phyloP scores from a whole-genome alignment of 2,797 vertebrate species.

The Hoplostethus mediterraneus region DNA sequence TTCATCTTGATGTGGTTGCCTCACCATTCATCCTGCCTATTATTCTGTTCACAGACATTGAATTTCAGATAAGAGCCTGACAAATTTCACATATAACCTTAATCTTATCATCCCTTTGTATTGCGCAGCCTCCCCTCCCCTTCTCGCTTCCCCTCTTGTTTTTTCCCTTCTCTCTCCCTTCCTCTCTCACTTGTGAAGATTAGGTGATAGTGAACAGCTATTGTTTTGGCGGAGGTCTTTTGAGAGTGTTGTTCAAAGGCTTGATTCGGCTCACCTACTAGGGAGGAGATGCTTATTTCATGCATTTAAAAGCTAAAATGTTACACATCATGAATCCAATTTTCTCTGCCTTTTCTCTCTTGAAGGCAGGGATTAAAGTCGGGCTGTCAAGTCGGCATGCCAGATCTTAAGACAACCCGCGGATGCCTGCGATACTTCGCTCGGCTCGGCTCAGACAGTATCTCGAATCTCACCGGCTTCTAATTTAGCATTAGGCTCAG shows the following conservation, averaged over 20 bases:
- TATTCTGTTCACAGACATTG: conserved; percentile 74
- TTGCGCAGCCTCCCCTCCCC: conserved; percentile 46
- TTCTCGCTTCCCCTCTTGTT: conserved; percentile 45
- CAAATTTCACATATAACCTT: conserved; percentile 82
- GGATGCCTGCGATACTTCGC: conserved; percentile 72
- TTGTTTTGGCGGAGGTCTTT: conserved; percentile 81
- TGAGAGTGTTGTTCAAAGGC: conserved; percentile 77
- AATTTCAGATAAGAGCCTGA: conserved; percentile 84
- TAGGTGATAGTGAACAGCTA: conserved; percentile 76
- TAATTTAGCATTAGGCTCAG: conserved; percentile 82
- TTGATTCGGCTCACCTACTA: conserved; percentile 77
- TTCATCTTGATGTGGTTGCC: conserved; percentile 69
- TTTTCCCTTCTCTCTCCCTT: conserved; percentile 46
- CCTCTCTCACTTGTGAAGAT: conserved; percentile 58
- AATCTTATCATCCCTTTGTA: conserved; percentile 81
- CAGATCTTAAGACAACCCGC: conserved; percentile 79
- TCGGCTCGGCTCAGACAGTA: conserved; percentile 65
- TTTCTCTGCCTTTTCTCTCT: conserved; percentile 79
- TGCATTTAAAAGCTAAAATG: conserved; percentile 85
- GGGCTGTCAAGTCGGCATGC: conserved; percentile 79
- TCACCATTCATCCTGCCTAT: conserved; percentile 67
- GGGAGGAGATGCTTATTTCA: conserved; percentile 80
- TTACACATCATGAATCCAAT: conserved; percentile 86
- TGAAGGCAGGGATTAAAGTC: conserved; percentile 85
- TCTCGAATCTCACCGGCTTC: conserved; percentile 80